A percentile compares a stretch with the other conserved stretches of the same genome.
phyloP scores from a whole-genome alignment of 2,888 invertebrate species.

The Trachelus tabidus region DNA sequence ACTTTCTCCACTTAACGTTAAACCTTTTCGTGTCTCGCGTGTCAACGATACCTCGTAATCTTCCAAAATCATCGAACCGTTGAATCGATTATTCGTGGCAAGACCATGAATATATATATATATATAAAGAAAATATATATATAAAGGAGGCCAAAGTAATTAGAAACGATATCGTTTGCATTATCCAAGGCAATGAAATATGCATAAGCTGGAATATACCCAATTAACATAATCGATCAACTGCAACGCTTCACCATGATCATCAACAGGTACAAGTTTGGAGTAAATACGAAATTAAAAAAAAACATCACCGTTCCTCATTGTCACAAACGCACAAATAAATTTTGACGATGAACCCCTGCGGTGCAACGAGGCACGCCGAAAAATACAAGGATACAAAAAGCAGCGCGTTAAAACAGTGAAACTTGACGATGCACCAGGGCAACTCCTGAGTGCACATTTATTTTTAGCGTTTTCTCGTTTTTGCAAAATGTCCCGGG shows the following conservation, averaged over 20 bases:
- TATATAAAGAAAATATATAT: too few relatives aligned
- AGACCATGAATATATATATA: too few relatives aligned
- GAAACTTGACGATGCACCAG: not conserved
- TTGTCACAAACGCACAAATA: not conserved
- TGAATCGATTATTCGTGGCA: not conserved
- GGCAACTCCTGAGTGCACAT: not conserved
- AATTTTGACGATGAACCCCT: not conserved
- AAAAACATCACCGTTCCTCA: not conserved
- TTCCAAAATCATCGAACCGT: not conserved
- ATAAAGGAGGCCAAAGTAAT: not conserved
- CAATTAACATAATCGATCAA: not conserved
- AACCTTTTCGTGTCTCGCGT: conserved; percentile 22
- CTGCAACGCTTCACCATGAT: not conserved
- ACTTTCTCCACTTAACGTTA: not conserved
- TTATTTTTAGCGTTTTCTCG: not conserved
- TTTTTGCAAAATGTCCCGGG: not conserved
- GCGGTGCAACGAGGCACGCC: not conserved
- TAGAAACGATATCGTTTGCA: not conserved
- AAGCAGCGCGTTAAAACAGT: not conserved
- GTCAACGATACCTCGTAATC: conserved; percentile 14
- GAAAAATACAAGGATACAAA: not conserved
- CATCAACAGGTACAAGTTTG: not conserved
- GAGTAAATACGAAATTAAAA: not conserved
- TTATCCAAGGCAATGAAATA: not conserved
- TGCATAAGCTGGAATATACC: not conserved